Evolutionary conservation across 2,888 invertebrate genomes (phyloP), one percentile per base, ranked within the genome.

Genomic region (Lasius fuliginosus): DNA sequence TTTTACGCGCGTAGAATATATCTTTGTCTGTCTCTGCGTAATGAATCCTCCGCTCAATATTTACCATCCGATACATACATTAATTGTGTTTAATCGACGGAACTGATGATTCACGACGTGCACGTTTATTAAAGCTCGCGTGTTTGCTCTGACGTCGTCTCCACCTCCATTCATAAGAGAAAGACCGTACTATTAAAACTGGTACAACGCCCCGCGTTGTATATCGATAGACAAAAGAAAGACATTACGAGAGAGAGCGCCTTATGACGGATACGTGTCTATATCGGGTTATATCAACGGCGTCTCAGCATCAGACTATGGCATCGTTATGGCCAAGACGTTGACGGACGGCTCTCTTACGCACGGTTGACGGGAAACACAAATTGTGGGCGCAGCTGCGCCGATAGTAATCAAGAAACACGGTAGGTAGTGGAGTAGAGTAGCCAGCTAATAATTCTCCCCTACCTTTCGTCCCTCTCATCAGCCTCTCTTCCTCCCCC

Each of bases 341-440:
- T 94, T 94, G 94, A 94, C 93, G 93, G 93, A 94, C 94, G 94
- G 93, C 92, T 94, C 93, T 93, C 93, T 94, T 94, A 93, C 92
- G 91, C 92, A 91, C 88, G 90, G 89, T 89, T 91, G 91, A 91
- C 91, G 89, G 91, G 91, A 88, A 91, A 91, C 91, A 91, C 91
- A 91, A 91, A 91, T 91, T 91, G 90, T 90, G 94, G 94, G 93
- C 93, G 94, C 94, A 94, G 94, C 94, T 94, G 94, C 91, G 91
- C 93, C 92, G 94, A 94, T 94, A 93, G 93, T 92, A 93, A 94
- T 94, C 94, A 93, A 93, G 93, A 89, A 91, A 94, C 94, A 93
- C 92, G 92, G 92, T 92, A 91, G 91, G 91, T 91, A 91, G 91
- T 91, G 84, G 86, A 90, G 91, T 88, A 90, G 91, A 91, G 91